A percentile compares a stretch with the other conserved stretches of the same genome.
Conservation (phyloP, 2,888 invertebrate genomes). For the Fabriciana adippe region DNA sequence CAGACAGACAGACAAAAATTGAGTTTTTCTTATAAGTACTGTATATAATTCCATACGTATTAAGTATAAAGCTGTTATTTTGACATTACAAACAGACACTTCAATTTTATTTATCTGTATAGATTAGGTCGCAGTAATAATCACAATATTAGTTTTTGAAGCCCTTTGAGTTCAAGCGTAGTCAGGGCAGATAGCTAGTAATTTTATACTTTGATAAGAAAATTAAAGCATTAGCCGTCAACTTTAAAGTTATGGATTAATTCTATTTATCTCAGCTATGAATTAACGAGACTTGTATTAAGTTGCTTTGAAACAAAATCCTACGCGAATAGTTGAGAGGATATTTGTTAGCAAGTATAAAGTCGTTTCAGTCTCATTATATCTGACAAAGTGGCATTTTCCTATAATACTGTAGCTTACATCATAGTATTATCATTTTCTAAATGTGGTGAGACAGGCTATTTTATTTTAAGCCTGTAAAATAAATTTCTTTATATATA, state of each 20-base stretch:
- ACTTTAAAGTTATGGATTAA: neutral
- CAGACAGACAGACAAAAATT: too few relatives aligned
- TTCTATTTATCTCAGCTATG: slow-evolving; percentile 4
- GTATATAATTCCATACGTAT: too few relatives aligned
- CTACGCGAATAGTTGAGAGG: slow-evolving; percentile 14
- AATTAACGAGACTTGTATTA: slow-evolving; percentile 19
- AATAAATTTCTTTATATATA: too few relatives aligned
- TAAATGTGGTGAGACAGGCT: neutral
- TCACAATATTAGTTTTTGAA: too few relatives aligned
- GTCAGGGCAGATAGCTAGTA: too few relatives aligned
- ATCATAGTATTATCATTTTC: neutral
- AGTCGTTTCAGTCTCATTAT: slow-evolving; percentile 17
- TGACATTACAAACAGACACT: too few relatives aligned
- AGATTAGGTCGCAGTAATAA: too few relatives aligned
- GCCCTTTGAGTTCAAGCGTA: too few relatives aligned
- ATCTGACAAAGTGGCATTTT: slow-evolving; percentile 17
- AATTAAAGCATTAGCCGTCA: neutral
- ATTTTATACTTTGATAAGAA: neutral
- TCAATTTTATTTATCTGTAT: too few relatives aligned
- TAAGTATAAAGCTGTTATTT: too few relatives aligned
- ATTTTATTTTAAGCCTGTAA: too few relatives aligned
- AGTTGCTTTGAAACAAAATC: slow-evolving; percentile 18
- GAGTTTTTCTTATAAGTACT: too few relatives aligned
- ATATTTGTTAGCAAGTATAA: slow-evolving; percentile 19
- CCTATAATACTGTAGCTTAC: slow-evolving; percentile 3